Evolutionary conservation across 1,140 invertebrate species (phyloP).

Genomic region (Cotesia typhae): DNA sequence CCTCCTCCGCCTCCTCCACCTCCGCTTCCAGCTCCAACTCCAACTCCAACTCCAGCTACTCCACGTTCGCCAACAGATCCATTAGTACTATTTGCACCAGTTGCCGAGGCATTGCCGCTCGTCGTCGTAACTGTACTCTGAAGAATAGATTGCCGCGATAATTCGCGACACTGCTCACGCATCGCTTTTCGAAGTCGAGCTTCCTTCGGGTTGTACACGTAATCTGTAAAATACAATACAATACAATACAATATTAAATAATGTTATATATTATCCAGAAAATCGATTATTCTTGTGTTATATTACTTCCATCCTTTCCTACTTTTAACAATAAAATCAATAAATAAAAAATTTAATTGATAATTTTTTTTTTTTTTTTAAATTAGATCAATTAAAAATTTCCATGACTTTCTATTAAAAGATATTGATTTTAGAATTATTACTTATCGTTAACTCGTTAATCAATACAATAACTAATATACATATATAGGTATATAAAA

Average conservation of each 20-base stretch:
- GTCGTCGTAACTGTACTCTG: conserved; percentile 48
- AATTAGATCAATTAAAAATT: too few species aligned
- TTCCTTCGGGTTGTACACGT: conserved; percentile 74
- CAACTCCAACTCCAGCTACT: conserved; percentile 11
- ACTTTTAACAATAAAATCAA: too few species aligned
- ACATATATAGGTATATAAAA: background rate
- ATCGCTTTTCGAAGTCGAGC: conserved; percentile 71
- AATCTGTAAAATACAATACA: conserved; percentile 64
- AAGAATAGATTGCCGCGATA: conserved; percentile 59
- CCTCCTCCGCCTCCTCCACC: conserved; percentile 6
- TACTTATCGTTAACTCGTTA: too few species aligned
- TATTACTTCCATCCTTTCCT: too few species aligned
- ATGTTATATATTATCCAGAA: background rate
- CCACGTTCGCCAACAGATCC: conserved; percentile 12
- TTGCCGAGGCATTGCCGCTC: conserved; percentile 38
- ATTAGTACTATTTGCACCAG: conserved; percentile 26
- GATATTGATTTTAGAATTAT: too few species aligned
- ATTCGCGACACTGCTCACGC: conserved; percentile 66
- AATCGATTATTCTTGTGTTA: conserved; percentile 4
- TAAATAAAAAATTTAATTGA: background rate
- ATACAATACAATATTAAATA: conserved; percentile 1
- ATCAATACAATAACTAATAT: conserved; percentile 4
- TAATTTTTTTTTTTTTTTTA: background rate
- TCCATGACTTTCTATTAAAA: too few species aligned
- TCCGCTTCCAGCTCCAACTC: conserved; percentile 16